phyloP scores from a whole-genome alignment of 2,113 vertebrate genomes.

The Eonycteris spelaea region DNA sequence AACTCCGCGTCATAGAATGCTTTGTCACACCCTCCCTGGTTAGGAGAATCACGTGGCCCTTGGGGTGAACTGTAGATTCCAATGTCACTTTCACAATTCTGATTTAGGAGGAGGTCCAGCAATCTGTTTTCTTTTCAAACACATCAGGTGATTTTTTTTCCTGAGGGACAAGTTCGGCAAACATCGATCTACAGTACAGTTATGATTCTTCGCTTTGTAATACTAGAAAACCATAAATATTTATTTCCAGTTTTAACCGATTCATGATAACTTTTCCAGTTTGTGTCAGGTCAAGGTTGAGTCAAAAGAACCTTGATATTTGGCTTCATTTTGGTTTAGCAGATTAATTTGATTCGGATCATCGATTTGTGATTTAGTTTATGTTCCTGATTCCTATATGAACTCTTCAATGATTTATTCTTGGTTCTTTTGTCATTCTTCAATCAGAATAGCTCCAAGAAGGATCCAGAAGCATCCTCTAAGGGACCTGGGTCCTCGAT shows the following conservation, averaged over 20 bases:
- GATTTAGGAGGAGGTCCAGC: background rate
- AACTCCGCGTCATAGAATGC: accelerated
- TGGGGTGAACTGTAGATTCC: background rate
- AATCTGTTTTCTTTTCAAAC: background rate
- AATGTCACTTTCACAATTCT: background rate
- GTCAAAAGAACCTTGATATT: background rate
- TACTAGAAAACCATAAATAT: background rate
- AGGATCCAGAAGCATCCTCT: background rate
- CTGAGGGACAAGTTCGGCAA: background rate
- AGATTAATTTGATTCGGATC: background rate
- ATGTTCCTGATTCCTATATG: background rate
- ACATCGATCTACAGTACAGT: background rate
- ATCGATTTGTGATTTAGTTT: background rate
- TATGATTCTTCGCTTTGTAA: background rate
- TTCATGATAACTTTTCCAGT: background rate
- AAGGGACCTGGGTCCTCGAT: background rate
- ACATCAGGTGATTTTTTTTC: background rate
- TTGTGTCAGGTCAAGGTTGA: background rate
- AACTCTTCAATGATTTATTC: background rate
- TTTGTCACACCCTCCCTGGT: background rate
- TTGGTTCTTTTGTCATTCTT: background rate
- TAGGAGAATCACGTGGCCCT: background rate
- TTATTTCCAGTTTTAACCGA: background rate
- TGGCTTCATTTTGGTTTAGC: background rate
- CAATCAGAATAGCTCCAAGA: background rate